Percentiles rank a stretch among this genome's conserved stretches.
Evolutionary conservation across 1,140 invertebrate species (phyloP).

Genomic region (Papilio helenus): DNA sequence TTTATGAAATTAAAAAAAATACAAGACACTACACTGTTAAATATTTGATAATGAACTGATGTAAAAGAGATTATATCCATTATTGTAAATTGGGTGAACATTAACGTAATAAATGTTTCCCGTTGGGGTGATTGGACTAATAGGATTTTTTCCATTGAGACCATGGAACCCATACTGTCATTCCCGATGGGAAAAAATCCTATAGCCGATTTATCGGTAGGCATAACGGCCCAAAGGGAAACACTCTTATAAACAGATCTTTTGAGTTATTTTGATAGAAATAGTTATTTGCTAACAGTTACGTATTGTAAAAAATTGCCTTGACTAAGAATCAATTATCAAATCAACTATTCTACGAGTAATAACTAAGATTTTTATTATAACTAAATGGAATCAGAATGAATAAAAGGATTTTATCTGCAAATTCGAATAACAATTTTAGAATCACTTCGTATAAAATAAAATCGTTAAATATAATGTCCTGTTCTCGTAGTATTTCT

Average conservation of each 20-base stretch:
- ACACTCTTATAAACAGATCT: too few species aligned
- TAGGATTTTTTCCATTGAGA: too few species aligned
- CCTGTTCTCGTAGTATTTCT: not conserved
- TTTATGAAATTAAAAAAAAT: not conserved
- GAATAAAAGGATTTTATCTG: not conserved
- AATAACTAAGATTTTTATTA: not conserved
- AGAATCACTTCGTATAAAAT: not conserved
- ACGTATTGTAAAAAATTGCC: not conserved
- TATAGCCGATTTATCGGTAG: too few species aligned
- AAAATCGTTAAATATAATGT: constrained; percentile 6
- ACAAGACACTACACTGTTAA: not conserved
- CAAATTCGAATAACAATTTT: not conserved
- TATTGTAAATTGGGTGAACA: not conserved
- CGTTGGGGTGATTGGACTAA: too few species aligned
- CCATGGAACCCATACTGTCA: too few species aligned
- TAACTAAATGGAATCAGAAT: not conserved
- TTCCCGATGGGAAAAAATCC: too few species aligned
- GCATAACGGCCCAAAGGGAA: too few species aligned
- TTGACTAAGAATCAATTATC: not conserved
- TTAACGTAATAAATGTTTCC: too few species aligned
- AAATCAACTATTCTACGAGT: too few species aligned
- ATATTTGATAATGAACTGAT: not conserved
- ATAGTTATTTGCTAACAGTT: too few species aligned
- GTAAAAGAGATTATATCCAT: not conserved
- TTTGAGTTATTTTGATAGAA: too few species aligned